Conservation (phyloP, 2,888 invertebrate genomes). For the Orthosia incerta region DNA sequence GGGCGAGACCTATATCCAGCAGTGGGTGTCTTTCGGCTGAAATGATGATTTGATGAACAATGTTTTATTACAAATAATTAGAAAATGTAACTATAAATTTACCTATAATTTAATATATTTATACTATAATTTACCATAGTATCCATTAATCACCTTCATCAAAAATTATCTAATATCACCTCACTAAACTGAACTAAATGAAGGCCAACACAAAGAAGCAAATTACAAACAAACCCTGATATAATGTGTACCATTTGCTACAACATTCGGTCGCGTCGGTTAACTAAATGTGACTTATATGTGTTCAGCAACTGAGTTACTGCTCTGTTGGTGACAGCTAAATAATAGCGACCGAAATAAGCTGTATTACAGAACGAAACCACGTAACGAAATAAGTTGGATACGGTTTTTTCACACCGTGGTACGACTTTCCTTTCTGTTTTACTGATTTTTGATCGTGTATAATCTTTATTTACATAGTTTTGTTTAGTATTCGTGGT, state of each 20-base stretch:
- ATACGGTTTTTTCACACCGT: slow-evolving; percentile 37
- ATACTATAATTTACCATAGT: too few relatives aligned
- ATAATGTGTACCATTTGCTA: slow-evolving; percentile 43
- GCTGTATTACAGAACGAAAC: slow-evolving; percentile 55
- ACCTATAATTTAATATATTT: too few relatives aligned
- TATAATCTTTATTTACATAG: too few relatives aligned
- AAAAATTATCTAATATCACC: slow-evolving; percentile 33
- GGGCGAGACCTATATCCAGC: too few relatives aligned
- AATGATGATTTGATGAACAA: too few relatives aligned
- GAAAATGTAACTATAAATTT: slow-evolving; percentile 13
- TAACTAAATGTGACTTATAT: slow-evolving; percentile 57
- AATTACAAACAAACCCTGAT: slow-evolving; percentile 19
- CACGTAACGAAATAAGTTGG: slow-evolving; percentile 49
- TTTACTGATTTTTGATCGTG: too few relatives aligned
- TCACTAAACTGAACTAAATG: slow-evolving; percentile 29
- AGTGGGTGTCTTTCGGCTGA: too few relatives aligned
- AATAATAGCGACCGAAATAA: slow-evolving; percentile 70
- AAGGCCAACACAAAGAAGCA: slow-evolving; percentile 41
- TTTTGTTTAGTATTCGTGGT: too few relatives aligned
- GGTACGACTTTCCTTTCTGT: too few relatives aligned
- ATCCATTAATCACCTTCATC: slow-evolving; percentile 31
- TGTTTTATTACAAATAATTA: neutral
- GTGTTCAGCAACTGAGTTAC: slow-evolving; percentile 65
- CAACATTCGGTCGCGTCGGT: slow-evolving; percentile 46
- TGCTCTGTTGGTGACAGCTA: slow-evolving; percentile 72